Evolutionary conservation across 1,140 invertebrate genomes (phyloP), one percentile per base, ranked within the genome.

Genomic region (Mizuhopecten yessoensis): DNA sequence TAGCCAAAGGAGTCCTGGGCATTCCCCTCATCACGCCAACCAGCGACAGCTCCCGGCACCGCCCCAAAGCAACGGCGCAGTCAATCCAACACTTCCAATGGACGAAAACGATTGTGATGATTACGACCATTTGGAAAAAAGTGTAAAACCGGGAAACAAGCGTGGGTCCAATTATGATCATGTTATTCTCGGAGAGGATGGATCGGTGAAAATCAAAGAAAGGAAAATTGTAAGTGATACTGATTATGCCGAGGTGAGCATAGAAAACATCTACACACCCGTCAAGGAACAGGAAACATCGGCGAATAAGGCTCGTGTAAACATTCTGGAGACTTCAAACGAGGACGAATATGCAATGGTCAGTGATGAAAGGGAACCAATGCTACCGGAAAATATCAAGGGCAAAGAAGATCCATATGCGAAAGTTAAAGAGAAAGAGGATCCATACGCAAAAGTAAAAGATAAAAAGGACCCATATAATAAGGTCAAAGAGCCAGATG

Each of bases 81-180:
- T 34, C 42, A 87, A 34, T 5, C 20, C 86, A 87, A 87, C 87
- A 34, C 33, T 87, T 34, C 39, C 86, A 45, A 34, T 45, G 17
- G 39, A 90, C 13, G 86, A 92, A 49, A 91, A 91, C 0, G 87
- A 92, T 20, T 87, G 88, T n/a, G 89, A 93, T 39, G 94, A 93
- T 34, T 95, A 95, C 42, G 94, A 95, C 45, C 94, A 94, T 92
- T 91, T 95, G 23, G 90, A 91, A 0, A 33, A 87, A 29, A 91
- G 75, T 36, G 89, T 75, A 23, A 87, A 87, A 3, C 88, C 23
- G 75, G 34, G n/a, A 3, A 91, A 86, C 1, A 36, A 89, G 11
- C 36, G 89, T 20, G 45, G 75, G 20, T 91, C 90, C 23, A 93
- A 93, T 57, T 94, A 94, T 88, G 94, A 94, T 49, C 94, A 94